Conservation (phyloP, 2,888 invertebrate genomes). For the Zelleria hepariella region DNA sequence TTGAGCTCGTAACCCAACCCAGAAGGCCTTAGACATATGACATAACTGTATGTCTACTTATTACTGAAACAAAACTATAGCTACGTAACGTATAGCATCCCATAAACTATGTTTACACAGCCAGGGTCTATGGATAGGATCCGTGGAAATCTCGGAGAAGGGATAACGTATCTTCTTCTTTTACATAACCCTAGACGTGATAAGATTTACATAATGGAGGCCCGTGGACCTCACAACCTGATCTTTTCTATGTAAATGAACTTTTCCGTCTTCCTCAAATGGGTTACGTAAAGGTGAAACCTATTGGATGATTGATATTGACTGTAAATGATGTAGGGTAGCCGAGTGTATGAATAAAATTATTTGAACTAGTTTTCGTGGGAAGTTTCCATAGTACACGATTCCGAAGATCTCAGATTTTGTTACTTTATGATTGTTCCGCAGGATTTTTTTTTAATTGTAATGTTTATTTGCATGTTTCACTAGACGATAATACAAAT, state of each 20-base stretch:
- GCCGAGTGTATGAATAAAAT: not conserved
- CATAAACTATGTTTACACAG: conserved; percentile 1
- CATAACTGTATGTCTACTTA: no score
- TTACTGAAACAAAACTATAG: no score
- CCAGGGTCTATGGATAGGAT: not conserved
- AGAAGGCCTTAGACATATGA: no score
- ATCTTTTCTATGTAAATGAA: conserved; percentile 5
- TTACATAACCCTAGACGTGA: not conserved
- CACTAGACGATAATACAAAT: no score
- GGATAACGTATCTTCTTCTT: conserved; percentile 2
- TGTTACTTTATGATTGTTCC: no score
- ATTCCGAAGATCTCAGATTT: no score
- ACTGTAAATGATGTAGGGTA: not conserved
- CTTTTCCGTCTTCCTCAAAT: conserved; percentile 1
- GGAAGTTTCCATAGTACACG: not conserved
- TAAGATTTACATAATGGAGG: conserved; percentile 3
- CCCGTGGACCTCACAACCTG: not conserved
- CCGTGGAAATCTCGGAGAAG: conserved; percentile 1
- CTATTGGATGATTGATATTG: not conserved
- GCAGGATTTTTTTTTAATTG: not conserved
- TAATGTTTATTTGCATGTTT: no score
- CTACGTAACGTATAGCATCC: no score
- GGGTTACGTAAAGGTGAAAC: not conserved
- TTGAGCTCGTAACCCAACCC: no score
- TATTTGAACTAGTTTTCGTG: not conserved